Evolutionary conservation across 2,113 vertebrate species (phyloP).

Genomic region (Perca fluviatilis): DNA sequence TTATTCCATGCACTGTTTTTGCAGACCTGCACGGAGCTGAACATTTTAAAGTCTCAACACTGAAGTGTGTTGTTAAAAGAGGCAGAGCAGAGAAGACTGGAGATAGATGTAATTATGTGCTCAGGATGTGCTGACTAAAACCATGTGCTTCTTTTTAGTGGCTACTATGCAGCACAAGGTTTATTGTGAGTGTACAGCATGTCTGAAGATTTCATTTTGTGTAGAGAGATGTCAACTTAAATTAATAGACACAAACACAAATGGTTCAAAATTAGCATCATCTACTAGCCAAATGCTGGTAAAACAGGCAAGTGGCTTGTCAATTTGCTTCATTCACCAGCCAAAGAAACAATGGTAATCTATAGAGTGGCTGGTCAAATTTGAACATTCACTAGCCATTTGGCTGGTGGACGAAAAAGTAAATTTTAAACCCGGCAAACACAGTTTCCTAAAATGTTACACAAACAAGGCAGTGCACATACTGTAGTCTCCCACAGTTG

Average conservation of each 20-base stretch:
- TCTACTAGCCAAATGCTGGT: too few relatives aligned
- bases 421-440: too few relatives aligned
- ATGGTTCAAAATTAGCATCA: too few relatives aligned
- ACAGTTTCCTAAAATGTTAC: not conserved
- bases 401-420: too few relatives aligned
- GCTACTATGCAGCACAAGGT: not conserved
- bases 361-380: too few relatives aligned
- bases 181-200: too few relatives aligned
- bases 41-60: not conserved
- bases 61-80: not conserved
- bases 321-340: too few relatives aligned
- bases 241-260: not conserved
- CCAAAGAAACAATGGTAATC: too few relatives aligned
- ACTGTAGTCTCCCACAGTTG: not conserved
- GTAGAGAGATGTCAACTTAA: not conserved
- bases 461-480: not conserved
- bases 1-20: not conserved
- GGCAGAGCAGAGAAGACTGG: not conserved
- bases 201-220: not conserved
- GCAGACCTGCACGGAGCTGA: not conserved
- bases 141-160: not conserved
- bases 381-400: too few relatives aligned
- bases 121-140: not conserved
- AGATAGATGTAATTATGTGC: not conserved
- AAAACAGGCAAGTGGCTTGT: too few relatives aligned